Conservation (phyloP, 2,113 vertebrate species). For the Taurulus bubalis region DNA sequence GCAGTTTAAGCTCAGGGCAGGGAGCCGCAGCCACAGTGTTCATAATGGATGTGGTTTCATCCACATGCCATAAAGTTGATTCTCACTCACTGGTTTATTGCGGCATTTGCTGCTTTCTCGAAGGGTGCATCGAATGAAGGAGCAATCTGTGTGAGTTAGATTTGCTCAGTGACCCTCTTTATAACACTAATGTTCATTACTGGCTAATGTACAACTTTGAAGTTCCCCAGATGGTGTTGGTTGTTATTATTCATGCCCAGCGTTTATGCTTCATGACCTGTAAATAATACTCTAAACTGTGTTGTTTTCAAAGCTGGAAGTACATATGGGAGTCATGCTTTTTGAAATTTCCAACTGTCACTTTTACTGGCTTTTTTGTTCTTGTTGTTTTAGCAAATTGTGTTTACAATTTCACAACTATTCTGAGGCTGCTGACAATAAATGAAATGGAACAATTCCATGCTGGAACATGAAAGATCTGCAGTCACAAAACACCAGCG, state of each 20-base stretch:
- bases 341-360: conserved; percentile 52
- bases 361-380: conserved; percentile 16
- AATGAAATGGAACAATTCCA: conserved; percentile 36
- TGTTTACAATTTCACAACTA: conserved; percentile 31
- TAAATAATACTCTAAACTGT: conserved; percentile 83
- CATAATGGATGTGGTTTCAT: conserved; percentile 53
- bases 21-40: conserved; percentile 32
- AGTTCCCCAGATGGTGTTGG: conserved; percentile 81
- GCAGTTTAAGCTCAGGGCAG: conserved; percentile 40
- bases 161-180: conserved; percentile 77
- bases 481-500: conserved; percentile 21
- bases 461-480: conserved; percentile 31
- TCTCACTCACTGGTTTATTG: conserved; percentile 61
- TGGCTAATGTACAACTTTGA: conserved; percentile 85
- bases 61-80: conserved; percentile 47
- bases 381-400: conserved; percentile 1
- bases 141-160: conserved; percentile 60
- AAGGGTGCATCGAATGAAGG: conserved; percentile 47
- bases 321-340: conserved; percentile 73
- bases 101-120: conserved; percentile 54
- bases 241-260: conserved; percentile 83
- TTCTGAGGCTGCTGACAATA: conserved; percentile 22
- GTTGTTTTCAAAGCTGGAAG: conserved; percentile 81
- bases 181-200: conserved; percentile 80
- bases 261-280: conserved; percentile 81